Percentiles rank a stretch among this genome's conserved stretches.
phyloP scores from a whole-genome alignment of 1,140 invertebrate genomes.

The Drosophila repletoides region DNA sequence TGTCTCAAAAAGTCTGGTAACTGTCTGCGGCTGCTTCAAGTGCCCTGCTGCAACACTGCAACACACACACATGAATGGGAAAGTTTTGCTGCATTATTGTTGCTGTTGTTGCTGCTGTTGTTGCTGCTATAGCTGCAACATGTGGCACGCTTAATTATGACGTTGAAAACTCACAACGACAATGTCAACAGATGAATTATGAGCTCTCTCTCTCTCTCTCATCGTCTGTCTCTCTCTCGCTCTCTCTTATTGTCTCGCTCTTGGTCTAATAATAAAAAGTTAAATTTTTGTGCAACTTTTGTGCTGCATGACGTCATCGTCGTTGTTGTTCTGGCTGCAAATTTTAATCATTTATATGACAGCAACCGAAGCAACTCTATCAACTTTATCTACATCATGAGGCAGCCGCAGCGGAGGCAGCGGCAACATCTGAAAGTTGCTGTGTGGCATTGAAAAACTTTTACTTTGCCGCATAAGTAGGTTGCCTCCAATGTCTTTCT shows the following conservation, averaged over 20 bases:
- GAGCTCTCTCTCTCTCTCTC: slow-evolving; percentile 5
- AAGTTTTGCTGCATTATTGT: slow-evolving; percentile 44
- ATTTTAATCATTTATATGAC: slow-evolving; percentile 24
- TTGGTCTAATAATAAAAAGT: slow-evolving; percentile 2
- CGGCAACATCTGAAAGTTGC: slow-evolving; percentile 28
- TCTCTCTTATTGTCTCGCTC: neutral
- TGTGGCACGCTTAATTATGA: slow-evolving; percentile 76
- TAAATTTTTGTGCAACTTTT: slow-evolving; percentile 24
- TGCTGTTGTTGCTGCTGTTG: slow-evolving; percentile 29
- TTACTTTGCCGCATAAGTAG: slow-evolving; percentile 49
- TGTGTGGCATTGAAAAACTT: slow-evolving; percentile 46
- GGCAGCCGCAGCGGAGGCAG: no score
- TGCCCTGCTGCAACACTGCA: slow-evolving; percentile 31
- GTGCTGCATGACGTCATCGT: slow-evolving; percentile 31
- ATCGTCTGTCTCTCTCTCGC: slow-evolving; percentile 3
- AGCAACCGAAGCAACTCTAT: slow-evolving; percentile 16
- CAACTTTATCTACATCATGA: slow-evolving; percentile 29
- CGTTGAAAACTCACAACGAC: slow-evolving; percentile 55
- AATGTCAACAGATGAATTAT: slow-evolving; percentile 64
- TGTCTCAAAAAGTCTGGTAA: slow-evolving; percentile 69
- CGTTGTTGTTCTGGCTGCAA: neutral
- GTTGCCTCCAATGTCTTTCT: slow-evolving; percentile 22
- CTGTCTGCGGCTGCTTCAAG: slow-evolving; percentile 73
- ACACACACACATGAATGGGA: slow-evolving; percentile 26
- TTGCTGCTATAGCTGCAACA: slow-evolving; percentile 56